Evolutionary conservation across 2,888 invertebrate species (phyloP).

Genomic region (Callinectes sapidus): DNA sequence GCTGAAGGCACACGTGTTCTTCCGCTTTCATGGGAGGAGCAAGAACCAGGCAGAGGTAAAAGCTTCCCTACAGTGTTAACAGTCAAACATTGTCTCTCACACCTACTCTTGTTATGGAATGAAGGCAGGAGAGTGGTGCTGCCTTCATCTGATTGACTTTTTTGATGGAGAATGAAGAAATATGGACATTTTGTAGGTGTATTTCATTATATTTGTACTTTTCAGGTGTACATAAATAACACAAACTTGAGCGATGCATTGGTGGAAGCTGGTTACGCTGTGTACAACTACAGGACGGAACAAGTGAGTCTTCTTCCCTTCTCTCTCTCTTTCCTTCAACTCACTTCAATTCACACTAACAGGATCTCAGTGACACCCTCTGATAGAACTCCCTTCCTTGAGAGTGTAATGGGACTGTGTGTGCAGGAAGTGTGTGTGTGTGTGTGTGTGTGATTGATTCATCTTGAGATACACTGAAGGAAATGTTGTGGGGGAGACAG

Average conservation of each 20-base stretch:
- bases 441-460: neutral
- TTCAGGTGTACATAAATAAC: neutral
- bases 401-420: neutral
- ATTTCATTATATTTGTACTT: neutral
- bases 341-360: neutral
- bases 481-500: neutral
- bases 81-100: no score
- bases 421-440: neutral
- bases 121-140: no score
- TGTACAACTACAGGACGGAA: neutral
- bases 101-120: no score
- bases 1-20: neutral
- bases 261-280: neutral
- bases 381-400: neutral
- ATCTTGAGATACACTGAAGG: neutral
- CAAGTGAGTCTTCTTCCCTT: neutral
- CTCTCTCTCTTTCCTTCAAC: neutral
- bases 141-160: no score
- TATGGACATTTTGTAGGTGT: neutral
- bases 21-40: neutral
- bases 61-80: neutral
- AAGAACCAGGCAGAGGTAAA: neutral
- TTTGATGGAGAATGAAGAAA: no score
- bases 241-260: neutral
- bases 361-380: neutral